phyloP scores from a whole-genome alignment of 2,797 vertebrate genomes.

The Diglossa cyanea region DNA sequence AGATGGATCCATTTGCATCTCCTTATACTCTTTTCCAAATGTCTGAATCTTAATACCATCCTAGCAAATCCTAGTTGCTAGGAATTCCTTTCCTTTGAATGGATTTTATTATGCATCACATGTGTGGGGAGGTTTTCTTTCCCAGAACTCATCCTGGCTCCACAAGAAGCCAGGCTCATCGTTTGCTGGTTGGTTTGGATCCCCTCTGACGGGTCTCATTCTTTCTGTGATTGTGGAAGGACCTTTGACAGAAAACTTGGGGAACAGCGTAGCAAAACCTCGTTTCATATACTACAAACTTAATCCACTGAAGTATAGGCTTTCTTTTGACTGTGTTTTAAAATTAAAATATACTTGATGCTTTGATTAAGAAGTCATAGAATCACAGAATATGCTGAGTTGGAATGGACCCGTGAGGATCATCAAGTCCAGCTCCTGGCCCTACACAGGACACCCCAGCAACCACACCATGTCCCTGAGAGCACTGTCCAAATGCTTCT shows the following conservation, averaged over 20 bases:
- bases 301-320: not conserved
- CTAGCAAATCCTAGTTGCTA: no score
- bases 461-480: not conserved
- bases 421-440: not conserved
- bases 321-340: not conserved
- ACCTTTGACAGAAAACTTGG: not conserved
- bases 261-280: not conserved
- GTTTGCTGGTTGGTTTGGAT: not conserved
- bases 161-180: not conserved
- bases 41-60: not conserved
- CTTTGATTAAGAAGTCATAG: not conserved
- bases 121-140: not conserved
- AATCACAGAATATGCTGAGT: not conserved
- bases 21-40: not conserved
- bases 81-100: constrained; percentile 4
- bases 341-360: not conserved
- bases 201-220: not conserved
- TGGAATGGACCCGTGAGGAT: not conserved
- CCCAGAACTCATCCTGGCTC: constrained; percentile 3
- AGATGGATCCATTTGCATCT: not conserved
- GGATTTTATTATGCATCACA: not conserved
- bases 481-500: not conserved
- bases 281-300: not conserved
- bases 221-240: not conserved
- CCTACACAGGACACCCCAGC: not conserved